Percentiles rank a stretch among this genome's conserved stretches.
phyloP scores from a whole-genome alignment of 2,888 invertebrate genomes.

The Gibbula magus region DNA sequence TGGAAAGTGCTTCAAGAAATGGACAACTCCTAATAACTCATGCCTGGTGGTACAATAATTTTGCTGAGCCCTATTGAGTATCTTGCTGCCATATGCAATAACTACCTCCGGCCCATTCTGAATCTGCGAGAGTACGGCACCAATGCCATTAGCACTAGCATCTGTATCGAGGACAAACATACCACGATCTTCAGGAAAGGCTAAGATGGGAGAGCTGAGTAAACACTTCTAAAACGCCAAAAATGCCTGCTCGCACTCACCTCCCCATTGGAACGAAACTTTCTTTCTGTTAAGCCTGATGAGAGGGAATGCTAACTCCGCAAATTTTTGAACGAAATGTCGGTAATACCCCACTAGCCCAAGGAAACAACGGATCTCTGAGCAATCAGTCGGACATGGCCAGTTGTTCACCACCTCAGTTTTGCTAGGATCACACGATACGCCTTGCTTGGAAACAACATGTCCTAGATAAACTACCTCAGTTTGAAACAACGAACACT shows the following conservation, averaged over 20 bases:
- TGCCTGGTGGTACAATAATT: conserved; percentile 19
- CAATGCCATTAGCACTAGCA: background rate
- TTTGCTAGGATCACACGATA: no score
- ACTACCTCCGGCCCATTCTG: conserved; percentile 18
- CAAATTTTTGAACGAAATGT: no score
- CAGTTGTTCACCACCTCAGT: no score
- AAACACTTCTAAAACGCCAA: background rate
- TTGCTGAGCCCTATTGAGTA: background rate
- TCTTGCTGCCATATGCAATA: conserved; percentile 6
- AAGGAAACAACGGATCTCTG: no score
- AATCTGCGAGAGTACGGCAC: background rate
- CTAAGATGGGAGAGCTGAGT: background rate
- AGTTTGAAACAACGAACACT: no score
- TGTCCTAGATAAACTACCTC: no score
- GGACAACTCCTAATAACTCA: conserved; percentile 21
- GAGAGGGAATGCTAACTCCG: no score
- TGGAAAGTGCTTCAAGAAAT: conserved; percentile 3
- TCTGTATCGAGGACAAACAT: background rate
- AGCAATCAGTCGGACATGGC: no score
- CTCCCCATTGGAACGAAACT: background rate
- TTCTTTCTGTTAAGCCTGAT: no score
- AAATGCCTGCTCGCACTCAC: background rate
- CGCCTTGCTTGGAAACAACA: no score
- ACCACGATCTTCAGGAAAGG: background rate
- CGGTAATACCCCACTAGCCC: no score